phyloP scores from a whole-genome alignment of 2,113 vertebrate species.

The Odocoileus virginianus region DNA sequence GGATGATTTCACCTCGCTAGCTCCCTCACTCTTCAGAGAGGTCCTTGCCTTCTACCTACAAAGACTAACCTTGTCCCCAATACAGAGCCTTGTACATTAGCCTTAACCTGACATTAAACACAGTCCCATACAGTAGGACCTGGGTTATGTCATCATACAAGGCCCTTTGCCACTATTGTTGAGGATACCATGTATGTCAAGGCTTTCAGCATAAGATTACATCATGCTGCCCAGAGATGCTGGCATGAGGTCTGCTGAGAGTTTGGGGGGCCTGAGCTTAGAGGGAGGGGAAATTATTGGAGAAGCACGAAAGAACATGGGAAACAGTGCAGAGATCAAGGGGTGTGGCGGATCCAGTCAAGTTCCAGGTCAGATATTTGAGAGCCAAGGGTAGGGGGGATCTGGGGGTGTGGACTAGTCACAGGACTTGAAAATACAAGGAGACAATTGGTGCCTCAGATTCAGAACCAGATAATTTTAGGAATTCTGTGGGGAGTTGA shows the following conservation, averaged over 20 bases:
- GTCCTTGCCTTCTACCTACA: neutral
- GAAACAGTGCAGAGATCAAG: conserved; percentile 44
- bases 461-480: conserved; percentile 9
- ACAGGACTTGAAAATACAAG: conserved; percentile 8
- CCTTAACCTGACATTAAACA: neutral
- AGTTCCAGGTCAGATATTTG: conserved; percentile 60
- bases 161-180: conserved; percentile 43
- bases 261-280: neutral
- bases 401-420: neutral
- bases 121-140: neutral
- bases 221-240: neutral
- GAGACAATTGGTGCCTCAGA: neutral
- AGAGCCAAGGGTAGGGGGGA: conserved; percentile 33
- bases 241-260: conserved; percentile 41
- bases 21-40: neutral
- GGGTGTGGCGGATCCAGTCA: conserved; percentile 26
- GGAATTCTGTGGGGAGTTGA: neutral
- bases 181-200: conserved; percentile 25
- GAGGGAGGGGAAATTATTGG: conserved; percentile 25
- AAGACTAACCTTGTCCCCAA: neutral
- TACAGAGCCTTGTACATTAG: neutral
- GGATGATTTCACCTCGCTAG: neutral
- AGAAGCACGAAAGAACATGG: conserved; percentile 39
- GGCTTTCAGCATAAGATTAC: conserved; percentile 44
- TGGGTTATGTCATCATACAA: conserved; percentile 55